Evolutionary conservation across 2,888 invertebrate genomes (phyloP), one percentile per base, ranked within the genome.

Genomic region (Phymatocera aterrima): DNA sequence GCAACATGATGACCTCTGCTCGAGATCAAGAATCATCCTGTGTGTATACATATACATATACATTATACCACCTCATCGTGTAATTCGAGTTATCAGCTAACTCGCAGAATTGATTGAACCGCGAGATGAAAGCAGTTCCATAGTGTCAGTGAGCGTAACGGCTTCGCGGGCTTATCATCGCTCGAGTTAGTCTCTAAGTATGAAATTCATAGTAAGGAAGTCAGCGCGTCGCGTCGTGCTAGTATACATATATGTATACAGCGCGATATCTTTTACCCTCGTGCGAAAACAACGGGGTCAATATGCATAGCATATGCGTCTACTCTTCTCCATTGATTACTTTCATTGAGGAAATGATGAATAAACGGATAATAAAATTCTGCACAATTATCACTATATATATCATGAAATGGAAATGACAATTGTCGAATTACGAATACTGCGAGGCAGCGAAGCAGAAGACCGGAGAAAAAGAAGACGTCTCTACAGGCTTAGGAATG

Each of bases 401-500:
- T 46, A 51, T 61, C 46, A 54, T 77, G 37, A 77, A 79, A 60
- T 75, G 74, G 72, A 82, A 81, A 80, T 81, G 82, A 70, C 70
- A 70, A 70, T 70, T 51, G 70, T n/a, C n/a, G n/a, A n/a, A n/a
- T n/a, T n/a, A n/a, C n/a, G n/a, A n/a, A 31, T 18, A 24, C 18
- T n/a, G n/a, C 28, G 43, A 24, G 24, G 15, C 70, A 43, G 31
- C 40, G 37, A 15, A 34, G 18, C n/a, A 21, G 21, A 31, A 72
- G 48, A 12, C 28, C 31, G 31, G 18, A 10, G 28, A 10, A 61
- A 10, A n/a, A n/a, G n/a, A n/a, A n/a, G n/a, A n/a, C n/a, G n/a
- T n/a, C n/a, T n/a, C 31, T 51, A 15, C 85, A 85, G 79, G 82
- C 81, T 74, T 68, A 70, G 75, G 78, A 81, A 80, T 81, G 82